A percentile compares a stretch with the other conserved stretches of the same genome.
Evolutionary conservation across 2,888 invertebrate genomes (phyloP).

Genomic region (Philopedon plagiatum): DNA sequence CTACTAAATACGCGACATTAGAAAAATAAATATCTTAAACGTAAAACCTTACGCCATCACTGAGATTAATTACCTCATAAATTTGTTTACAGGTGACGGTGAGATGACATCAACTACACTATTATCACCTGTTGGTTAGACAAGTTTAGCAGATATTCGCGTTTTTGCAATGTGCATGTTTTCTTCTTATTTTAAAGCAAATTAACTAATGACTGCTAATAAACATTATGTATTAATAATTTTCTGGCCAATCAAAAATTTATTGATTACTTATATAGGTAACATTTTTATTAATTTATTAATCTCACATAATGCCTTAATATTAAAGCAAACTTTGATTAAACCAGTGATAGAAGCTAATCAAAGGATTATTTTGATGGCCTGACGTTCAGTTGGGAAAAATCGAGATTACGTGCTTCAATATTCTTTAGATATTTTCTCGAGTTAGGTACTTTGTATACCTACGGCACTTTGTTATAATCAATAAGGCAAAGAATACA

Average conservation of each 20-base stretch:
- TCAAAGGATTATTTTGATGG: constrained; percentile 3
- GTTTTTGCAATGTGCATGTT: constrained; percentile 8
- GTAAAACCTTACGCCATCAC: constrained; percentile 10
- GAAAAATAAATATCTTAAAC: constrained; percentile 2
- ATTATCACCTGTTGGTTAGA: constrained; percentile 36
- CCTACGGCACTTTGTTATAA: too few species aligned
- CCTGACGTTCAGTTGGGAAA: neutral
- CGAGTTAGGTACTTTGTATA: too few species aligned
- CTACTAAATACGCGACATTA: too few species aligned
- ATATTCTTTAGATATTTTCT: too few species aligned
- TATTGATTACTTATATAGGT: neutral
- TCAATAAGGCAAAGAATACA: too few species aligned
- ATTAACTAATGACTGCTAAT: neutral
- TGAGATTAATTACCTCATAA: constrained; percentile 35
- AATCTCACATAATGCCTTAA: neutral
- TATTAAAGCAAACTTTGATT: neutral
- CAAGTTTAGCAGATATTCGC: constrained; percentile 24
- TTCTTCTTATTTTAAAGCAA: constrained; percentile 16
- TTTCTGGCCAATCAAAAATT: neutral
- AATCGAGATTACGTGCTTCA: neutral
- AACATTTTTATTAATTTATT: constrained; percentile 4
- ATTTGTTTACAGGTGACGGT: constrained; percentile 29
- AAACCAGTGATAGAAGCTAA: neutral
- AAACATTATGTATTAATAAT: neutral
- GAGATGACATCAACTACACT: constrained; percentile 35